Evolutionary conservation across 2,888 invertebrate genomes (phyloP), one percentile per base, ranked within the genome.

Genomic region (Portevinia maculata): DNA sequence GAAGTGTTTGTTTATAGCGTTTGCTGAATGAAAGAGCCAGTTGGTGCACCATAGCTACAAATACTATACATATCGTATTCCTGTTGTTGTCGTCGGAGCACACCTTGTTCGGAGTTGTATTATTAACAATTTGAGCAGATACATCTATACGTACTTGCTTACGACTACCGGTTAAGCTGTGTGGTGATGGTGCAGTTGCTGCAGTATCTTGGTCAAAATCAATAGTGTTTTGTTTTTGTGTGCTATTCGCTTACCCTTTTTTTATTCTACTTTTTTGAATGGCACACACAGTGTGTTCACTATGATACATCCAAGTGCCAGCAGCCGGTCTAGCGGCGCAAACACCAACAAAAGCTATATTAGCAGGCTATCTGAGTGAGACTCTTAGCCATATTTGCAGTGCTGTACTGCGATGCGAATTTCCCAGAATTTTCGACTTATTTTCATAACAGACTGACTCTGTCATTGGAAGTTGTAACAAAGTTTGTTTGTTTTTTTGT

Each of bases 1-100:
- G 15, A 17, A 6, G 13, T 5, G 15, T 11, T 11, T 9, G 17
- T 6, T 37, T 53, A 50, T 32, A 34, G 21, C 15, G 53, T 75
- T 83, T 83, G 83, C 24, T 83, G 83, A 83, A 83, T 83, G 83
- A 76, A 76, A 65, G 76, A 83, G 71, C 17, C 65, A 60, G 83
- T 30, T 41, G 65, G 67, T 64, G 57, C 64, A 60, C 44, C 64
- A 64, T 48, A 57, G 67, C n/a, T n/a, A 62, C 41, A 52, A 13
- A n/a, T n/a, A n/a, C n/a, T n/a, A 15, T 30, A 11, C 32, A 39
- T 24, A 46, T 44, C 19, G 34, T 37, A 48, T 73, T 65, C 59
- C 60, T 67, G 74, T 60, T 67, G 69, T 50, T 37, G 69, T 15
- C 69, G 62, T 62, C 71, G 17, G 64, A 50, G 71, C 55, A 60